A percentile compares a stretch with the other conserved stretches of the same genome.
phyloP scores from a whole-genome alignment of 2,888 invertebrate species.

The Cremastobaeus sp. region DNA sequence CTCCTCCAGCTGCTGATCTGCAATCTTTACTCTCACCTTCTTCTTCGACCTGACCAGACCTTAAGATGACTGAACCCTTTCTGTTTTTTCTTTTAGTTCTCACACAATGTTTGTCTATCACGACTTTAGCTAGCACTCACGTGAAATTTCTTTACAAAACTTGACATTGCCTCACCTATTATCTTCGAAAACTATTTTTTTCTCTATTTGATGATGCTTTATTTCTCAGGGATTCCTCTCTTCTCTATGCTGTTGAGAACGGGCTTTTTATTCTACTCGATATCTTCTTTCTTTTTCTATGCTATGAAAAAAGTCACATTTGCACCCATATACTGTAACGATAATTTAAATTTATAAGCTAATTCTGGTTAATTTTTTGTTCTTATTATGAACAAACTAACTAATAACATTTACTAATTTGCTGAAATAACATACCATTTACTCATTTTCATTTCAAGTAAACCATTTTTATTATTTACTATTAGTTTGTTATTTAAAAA shows the following conservation, averaged over 20 bases:
- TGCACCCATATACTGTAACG: conserved; percentile 52
- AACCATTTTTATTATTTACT: background rate
- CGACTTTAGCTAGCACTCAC: conserved; percentile 7
- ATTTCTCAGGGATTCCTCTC: no score
- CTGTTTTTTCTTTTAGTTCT: conserved; percentile 1
- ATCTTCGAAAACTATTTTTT: no score
- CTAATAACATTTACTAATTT: conserved; percentile 14
- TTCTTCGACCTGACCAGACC: background rate
- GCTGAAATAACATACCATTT: conserved; percentile 14
- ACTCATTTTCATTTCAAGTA: background rate
- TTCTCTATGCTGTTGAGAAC: no score
- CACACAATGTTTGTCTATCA: conserved; percentile 9
- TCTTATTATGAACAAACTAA: background rate
- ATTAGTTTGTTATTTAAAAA: background rate
- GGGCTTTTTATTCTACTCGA: no score
- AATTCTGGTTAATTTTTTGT: no score
- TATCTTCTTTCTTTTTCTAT: background rate
- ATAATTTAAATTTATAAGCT: no score
- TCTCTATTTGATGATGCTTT: no score
- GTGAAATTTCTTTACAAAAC: no score
- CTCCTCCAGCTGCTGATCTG: background rate
- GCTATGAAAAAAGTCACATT: conserved; percentile 29
- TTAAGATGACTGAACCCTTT: background rate
- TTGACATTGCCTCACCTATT: no score
- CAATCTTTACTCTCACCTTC: background rate